Base-by-base conservation (phyloP, 2,888 invertebrate species). In the Drosophila koepferae region DNA sequence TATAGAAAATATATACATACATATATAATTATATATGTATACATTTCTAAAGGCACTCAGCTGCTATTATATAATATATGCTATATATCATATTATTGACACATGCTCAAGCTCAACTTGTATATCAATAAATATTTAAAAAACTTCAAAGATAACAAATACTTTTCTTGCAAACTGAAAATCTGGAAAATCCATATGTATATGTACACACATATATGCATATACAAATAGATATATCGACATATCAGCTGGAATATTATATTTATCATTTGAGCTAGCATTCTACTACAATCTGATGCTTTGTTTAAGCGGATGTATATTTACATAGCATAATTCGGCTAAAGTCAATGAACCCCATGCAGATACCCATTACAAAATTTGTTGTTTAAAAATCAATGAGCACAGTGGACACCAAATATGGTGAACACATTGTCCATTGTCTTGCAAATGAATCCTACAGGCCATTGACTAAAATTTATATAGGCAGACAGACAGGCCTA, bases 341-440 rank as follows among this genome's bases (percentile, higher is more conserved):
- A 18, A 51, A 23, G 74, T 46, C 61, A 55, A 38, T 59, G 64
- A 74, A 74, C 75, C 40, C 20, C 2, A 16, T 1, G 2, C 23
- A 40, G 16, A 55, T 18, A 34, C 44, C 54, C 48, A 20, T 36
- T 49, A 31, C 18, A 58, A 58, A 43, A 36, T 23, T 16, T 12
- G 4, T 53, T 28, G 34, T 16, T 74, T 71, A 59, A 62, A 55
- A 65, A 56, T 60, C 72, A 51, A 4, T 55, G 38, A 20, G 48
- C 38, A 55, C 59, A 48, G 34, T 12, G 34, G 7, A 31, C 4
- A 56, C 46, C 72, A 49, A 54, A 64, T 58, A 67, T 46, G 14
- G 62, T 2, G 20, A 41, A 18, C 40, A 12, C 18, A n/a, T 10
- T 38, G 14, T n/a, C 7, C 58, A 38, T 70, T 72, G 72, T 70